These are phyloP conservation scores for Aspiorhynchus laticeps DNA, from an alignment of 2,113 vertebrate species.

Conservation along the genomic window DNA sequence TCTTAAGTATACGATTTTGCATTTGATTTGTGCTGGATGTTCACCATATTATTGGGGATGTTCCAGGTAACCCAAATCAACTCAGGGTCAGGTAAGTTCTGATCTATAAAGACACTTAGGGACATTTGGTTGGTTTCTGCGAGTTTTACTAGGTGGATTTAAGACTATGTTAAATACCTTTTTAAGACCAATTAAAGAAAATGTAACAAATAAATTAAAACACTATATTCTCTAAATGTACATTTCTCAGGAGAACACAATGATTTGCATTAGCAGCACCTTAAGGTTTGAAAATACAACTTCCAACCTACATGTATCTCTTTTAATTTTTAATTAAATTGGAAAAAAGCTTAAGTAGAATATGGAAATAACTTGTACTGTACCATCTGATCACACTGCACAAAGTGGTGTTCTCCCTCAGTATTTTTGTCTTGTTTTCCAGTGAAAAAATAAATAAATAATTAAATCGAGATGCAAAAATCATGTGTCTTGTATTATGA, in stretches of 20 bases:
- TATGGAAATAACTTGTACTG: too few relatives aligned
- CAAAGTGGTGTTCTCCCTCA: too few relatives aligned
- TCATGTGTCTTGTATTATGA: too few relatives aligned
- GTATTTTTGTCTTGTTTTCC: too few relatives aligned
- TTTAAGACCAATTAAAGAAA: neutral
- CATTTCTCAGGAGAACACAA: neutral
- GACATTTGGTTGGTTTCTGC: neutral
- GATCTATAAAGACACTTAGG: neutral
- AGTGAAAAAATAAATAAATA: too few relatives aligned
- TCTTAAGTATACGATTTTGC: neutral
- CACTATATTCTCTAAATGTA: neutral
- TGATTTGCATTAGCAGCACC: neutral
- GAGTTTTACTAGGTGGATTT: too few relatives aligned
- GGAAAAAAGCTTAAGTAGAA: too few relatives aligned
- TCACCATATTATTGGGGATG: slow-evolving; percentile 24
- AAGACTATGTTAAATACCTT: too few relatives aligned
- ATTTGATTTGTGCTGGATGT: slow-evolving; percentile 16
- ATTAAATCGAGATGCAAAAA: too few relatives aligned
- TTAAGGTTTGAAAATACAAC: neutral
- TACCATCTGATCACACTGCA: too few relatives aligned
- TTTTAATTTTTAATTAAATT: too few relatives aligned
- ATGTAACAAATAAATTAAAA: neutral
- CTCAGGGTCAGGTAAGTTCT: neutral
- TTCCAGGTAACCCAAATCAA: slow-evolving; percentile 4
- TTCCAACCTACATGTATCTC: too few relatives aligned